phyloP scores from a whole-genome alignment of 2,888 invertebrate species.

The Leucoma salicis region DNA sequence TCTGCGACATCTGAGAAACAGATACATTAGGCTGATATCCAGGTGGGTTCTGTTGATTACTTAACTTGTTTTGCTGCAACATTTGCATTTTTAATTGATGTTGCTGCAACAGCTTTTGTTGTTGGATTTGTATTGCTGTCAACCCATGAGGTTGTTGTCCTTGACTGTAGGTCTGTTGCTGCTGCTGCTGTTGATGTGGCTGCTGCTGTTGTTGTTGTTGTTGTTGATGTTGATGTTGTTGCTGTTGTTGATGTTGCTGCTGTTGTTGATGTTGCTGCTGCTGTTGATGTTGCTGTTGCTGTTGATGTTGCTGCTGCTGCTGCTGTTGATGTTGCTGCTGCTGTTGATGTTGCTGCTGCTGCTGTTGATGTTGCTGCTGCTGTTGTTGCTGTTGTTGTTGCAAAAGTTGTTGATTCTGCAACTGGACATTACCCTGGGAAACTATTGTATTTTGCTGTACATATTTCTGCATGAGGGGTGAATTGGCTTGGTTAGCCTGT shows the following conservation, averaged over 20 bases:
- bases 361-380: slow-evolving; percentile 46
- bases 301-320: slow-evolving; percentile 31
- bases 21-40: slow-evolving; percentile 70
- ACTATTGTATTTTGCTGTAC: slow-evolving; percentile 63
- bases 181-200: slow-evolving; percentile 49
- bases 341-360: slow-evolving; percentile 38
- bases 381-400: slow-evolving; percentile 62
- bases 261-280: slow-evolving; percentile 32
- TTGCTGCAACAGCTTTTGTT: slow-evolving; percentile 82
- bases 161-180: slow-evolving; percentile 38
- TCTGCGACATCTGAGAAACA: slow-evolving; percentile 69
- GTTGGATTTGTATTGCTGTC: slow-evolving; percentile 74
- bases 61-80: slow-evolving; percentile 59
- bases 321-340: slow-evolving; percentile 42
- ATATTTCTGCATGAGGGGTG: slow-evolving; percentile 69
- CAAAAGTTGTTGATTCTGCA: slow-evolving; percentile 62
- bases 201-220: slow-evolving; percentile 33
- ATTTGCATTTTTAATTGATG: slow-evolving; percentile 81
- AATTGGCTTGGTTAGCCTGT: slow-evolving; percentile 63
- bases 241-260: slow-evolving; percentile 44
- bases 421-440: slow-evolving; percentile 51
- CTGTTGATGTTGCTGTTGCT: slow-evolving; percentile 45
- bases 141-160: slow-evolving; percentile 67
- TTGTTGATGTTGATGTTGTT: slow-evolving; percentile 27
- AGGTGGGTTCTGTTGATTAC: slow-evolving; percentile 55